Percentiles rank a stretch among this genome's conserved stretches.
Conservation (phyloP, 2,888 invertebrate species). For the Meganola albula region DNA sequence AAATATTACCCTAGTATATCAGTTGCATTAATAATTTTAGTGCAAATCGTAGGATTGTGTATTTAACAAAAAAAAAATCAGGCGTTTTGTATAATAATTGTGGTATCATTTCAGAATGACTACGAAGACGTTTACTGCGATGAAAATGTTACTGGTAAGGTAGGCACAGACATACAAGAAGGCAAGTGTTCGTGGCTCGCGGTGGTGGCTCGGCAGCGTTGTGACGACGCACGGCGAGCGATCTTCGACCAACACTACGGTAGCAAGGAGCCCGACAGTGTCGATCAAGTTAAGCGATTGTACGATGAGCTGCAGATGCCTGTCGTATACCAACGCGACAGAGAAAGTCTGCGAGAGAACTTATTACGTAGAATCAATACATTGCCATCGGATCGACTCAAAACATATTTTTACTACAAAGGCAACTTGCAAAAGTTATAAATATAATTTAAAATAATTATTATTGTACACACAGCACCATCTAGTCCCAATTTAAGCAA, state of each 20-base stretch:
- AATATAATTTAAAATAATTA: too few species aligned
- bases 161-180: conserved; percentile 91
- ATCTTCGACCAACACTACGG: background rate
- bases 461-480: too few species aligned
- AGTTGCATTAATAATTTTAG: too few species aligned
- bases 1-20: too few species aligned
- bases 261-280: background rate
- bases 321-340: background rate
- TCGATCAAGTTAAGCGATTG: conserved; percentile 78
- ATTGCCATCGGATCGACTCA: conserved; percentile 9
- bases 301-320: conserved; percentile 76
- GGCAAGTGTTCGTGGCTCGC: conserved; percentile 96
- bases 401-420: background rate
- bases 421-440: too few species aligned
- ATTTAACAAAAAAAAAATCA: too few species aligned
- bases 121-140: conserved; percentile 92
- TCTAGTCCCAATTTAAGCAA: too few species aligned
- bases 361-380: background rate
- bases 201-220: conserved; percentile 75
- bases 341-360: background rate
- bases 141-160: conserved; percentile 87
- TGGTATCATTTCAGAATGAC: conserved; percentile 87
- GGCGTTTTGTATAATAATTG: too few species aligned
- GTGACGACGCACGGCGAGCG: background rate
- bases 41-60: too few species aligned